phyloP scores from a whole-genome alignment of 2,113 vertebrate genomes.

The Actenoides hombroni region DNA sequence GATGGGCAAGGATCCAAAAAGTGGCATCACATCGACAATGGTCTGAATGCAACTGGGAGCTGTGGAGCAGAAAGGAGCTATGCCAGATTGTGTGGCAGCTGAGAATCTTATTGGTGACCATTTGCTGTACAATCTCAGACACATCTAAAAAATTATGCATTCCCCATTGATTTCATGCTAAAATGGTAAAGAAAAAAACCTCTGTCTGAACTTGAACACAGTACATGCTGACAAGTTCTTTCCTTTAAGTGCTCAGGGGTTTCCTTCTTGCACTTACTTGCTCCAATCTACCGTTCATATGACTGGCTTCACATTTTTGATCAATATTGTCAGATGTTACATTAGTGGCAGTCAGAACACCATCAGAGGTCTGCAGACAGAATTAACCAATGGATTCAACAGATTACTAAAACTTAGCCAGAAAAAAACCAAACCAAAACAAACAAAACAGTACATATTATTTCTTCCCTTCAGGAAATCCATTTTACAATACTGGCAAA shows the following conservation, averaged over 20 bases:
- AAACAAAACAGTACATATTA: neutral
- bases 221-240: neutral
- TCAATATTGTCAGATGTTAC: neutral
- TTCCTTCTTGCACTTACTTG: neutral
- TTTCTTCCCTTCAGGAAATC: neutral
- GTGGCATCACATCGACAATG: constrained; percentile 35
- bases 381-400: neutral
- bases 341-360: neutral
- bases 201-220: neutral
- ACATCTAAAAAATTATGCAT: constrained; percentile 25
- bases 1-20: constrained; percentile 67
- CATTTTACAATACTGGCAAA: neutral
- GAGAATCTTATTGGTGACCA: constrained; percentile 56
- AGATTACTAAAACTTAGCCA: neutral
- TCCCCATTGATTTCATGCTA: constrained; percentile 39
- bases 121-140: constrained; percentile 32
- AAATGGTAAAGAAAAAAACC: neutral
- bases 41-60: constrained; percentile 49
- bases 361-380: neutral
- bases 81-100: constrained; percentile 69
- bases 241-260: neutral
- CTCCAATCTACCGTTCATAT: neutral
- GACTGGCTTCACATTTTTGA: neutral
- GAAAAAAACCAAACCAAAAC: neutral
- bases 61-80: constrained; percentile 60